phyloP scores from a whole-genome alignment of 92 coral and sea anemone species.

The Phenganax marumi region DNA sequence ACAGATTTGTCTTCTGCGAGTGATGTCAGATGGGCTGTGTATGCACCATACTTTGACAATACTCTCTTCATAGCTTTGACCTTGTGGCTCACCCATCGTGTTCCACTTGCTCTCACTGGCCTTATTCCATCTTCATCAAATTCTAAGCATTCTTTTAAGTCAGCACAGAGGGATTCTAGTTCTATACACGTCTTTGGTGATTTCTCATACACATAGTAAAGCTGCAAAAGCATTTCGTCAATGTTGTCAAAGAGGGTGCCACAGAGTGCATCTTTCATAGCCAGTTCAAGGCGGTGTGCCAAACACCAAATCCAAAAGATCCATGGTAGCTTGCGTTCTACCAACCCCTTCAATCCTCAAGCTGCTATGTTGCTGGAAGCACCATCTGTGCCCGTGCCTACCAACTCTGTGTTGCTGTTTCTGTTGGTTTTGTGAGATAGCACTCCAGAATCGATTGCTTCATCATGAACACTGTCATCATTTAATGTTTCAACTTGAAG shows the following conservation, averaged over 20 bases:
- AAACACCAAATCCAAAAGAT: conserved; percentile 34
- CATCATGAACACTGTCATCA: conserved; percentile 32
- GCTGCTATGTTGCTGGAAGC: conserved; percentile 28
- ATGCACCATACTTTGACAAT: conserved; percentile 61
- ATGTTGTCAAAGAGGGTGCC: conserved; percentile 33
- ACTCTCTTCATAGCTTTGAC: conserved; percentile 62
- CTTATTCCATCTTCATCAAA: conserved; percentile 32
- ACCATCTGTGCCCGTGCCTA: conserved; percentile 34
- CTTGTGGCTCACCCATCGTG: conserved; percentile 75
- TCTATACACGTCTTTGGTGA: conserved; percentile 35
- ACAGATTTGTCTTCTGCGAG: conserved; percentile 62
- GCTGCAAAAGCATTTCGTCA: conserved; percentile 33
- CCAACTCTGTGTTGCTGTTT: conserved; percentile 22
- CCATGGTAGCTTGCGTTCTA: conserved; percentile 33
- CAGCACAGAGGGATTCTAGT: conserved; percentile 39
- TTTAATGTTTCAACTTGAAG: conserved; percentile 20
- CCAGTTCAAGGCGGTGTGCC: conserved; percentile 33
- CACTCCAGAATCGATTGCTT: conserved; percentile 22
- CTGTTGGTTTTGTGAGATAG: conserved; percentile 6
- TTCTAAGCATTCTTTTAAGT: conserved; percentile 36
- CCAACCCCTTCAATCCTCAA: conserved; percentile 24
- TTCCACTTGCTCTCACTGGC: conserved; percentile 49
- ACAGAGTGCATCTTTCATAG: conserved; percentile 16
- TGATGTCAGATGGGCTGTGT: conserved; percentile 62
- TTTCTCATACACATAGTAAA: conserved; percentile 33